Base-by-base conservation (phyloP, 1,140 invertebrate species). In the Cyclina sinensis region DNA sequence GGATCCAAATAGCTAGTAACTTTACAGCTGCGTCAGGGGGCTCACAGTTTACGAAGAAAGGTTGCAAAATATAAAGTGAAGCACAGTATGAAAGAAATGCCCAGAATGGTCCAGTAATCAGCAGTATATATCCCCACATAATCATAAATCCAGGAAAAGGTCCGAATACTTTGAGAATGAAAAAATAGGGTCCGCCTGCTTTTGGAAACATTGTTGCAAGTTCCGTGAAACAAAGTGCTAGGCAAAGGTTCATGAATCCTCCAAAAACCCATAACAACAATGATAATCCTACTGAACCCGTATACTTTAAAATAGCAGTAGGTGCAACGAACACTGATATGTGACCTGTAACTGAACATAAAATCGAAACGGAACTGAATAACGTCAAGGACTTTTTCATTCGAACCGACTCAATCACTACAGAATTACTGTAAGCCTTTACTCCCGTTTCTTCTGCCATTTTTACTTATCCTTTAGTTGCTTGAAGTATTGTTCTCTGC, bases 181-280 rank as follows among this genome's bases (percentile, higher is more conserved):
- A 99, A 0, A 98, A 98, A 95, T 99, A 99, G 96, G 99, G 99
- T 5, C 99, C 99, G 9, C 99, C 99, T 27, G 98, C 99, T 94
- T 98, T 98, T 1, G 98, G 97, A 90, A 99, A 98, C 65, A 97
- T 97, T 95, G 98, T 97, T 97, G 99, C 99, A 73, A 99, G 96
- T 97, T 99, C 99, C 0, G 99, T 98, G 95, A 99, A 99, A 94
- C 99, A 99, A 0, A 99, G 96, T 0, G 98, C 98, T 9, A 98
- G 98, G 73, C 99, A 97, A 93, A 98, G 97, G 51, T 94, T 94
- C 65, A 95, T 91, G 0, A 95, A 32, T 12, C 99, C 99, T 16
- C 98, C 99, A 11, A 98, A 94, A 4, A 98, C 96, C 99, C 99
- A 99, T 48, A 99, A 97, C 59, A 99, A 96, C 30, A 99, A 95